phyloP scores from a whole-genome alignment of 2,113 vertebrate species.

The Talpa occidentalis region DNA sequence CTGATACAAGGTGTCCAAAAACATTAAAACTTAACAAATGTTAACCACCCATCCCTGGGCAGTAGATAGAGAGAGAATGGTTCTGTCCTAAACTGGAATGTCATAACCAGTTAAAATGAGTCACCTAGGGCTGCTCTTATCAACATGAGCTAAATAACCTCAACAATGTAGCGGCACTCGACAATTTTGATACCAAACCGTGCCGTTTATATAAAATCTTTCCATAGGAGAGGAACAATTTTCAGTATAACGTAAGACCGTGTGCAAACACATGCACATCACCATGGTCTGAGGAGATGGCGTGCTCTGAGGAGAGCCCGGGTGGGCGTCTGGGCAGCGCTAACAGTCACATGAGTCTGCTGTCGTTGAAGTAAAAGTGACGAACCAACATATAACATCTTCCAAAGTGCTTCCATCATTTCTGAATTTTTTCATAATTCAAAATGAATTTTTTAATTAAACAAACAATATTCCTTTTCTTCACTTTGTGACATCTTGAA shows the following conservation, averaged over 20 bases:
- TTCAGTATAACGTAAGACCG: neutral
- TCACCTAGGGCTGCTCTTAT: neutral
- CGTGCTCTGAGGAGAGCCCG: rapidly evolving
- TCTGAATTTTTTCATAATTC: neutral
- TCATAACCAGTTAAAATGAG: neutral
- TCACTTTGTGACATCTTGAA: neutral
- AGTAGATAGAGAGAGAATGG: neutral
- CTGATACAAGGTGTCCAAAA: neutral
- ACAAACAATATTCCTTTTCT: neutral
- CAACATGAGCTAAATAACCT: neutral
- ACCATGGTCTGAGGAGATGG: neutral
- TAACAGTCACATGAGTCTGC: too few relatives aligned
- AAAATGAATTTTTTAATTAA: slow-evolving; percentile 13
- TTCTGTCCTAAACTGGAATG: neutral
- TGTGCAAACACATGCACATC: neutral
- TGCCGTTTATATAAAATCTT: too few relatives aligned
- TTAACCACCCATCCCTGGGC: neutral
- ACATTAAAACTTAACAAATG: neutral
- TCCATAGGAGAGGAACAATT: neutral
- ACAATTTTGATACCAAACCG: neutral
- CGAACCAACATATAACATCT: neutral
- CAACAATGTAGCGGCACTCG: neutral
- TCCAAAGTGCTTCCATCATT: neutral
- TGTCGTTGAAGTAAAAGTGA: neutral
- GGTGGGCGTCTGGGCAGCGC: rapidly evolving